phyloP scores from a whole-genome alignment of 2,888 invertebrate genomes.

The Amiota mariae region DNA sequence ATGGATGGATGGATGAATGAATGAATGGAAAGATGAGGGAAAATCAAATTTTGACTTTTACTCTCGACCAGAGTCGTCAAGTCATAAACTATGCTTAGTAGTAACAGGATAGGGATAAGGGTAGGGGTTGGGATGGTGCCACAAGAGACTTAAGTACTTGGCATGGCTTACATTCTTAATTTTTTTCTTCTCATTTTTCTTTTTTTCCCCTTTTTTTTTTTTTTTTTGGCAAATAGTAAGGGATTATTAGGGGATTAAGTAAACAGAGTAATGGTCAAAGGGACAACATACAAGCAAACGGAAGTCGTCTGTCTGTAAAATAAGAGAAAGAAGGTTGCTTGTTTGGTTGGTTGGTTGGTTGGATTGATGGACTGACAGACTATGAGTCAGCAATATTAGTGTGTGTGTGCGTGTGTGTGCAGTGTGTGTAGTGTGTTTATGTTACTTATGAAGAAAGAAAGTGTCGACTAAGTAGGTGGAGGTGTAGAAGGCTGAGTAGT shows the following conservation, averaged over 20 bases:
- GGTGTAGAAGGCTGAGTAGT: conserved; percentile 23
- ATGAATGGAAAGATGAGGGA: conserved; percentile 20
- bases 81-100: conserved; percentile 7
- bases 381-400: neutral
- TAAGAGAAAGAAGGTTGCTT: no score
- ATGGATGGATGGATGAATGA: neutral
- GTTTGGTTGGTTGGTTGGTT: no score
- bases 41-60: conserved; percentile 48
- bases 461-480: neutral
- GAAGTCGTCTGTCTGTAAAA: neutral
- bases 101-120: no score
- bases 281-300: neutral
- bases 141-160: conserved; percentile 29
- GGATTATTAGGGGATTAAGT: conserved; percentile 31
- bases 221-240: conserved; percentile 28
- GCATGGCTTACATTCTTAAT: conserved; percentile 26
- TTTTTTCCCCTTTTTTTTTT: neutral
- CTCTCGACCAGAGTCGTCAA: conserved; percentile 18
- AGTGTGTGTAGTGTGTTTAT: neutral
- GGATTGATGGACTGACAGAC: conserved; percentile 1
- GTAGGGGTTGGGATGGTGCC: neutral
- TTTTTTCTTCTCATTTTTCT: neutral
- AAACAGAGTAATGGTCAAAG: conserved; percentile 1
- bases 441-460: neutral
- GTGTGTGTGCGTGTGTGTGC: neutral